Percentiles rank a stretch among this genome's conserved stretches.
phyloP scores from a whole-genome alignment of 2,113 vertebrate species.

The Stegastes partitus region DNA sequence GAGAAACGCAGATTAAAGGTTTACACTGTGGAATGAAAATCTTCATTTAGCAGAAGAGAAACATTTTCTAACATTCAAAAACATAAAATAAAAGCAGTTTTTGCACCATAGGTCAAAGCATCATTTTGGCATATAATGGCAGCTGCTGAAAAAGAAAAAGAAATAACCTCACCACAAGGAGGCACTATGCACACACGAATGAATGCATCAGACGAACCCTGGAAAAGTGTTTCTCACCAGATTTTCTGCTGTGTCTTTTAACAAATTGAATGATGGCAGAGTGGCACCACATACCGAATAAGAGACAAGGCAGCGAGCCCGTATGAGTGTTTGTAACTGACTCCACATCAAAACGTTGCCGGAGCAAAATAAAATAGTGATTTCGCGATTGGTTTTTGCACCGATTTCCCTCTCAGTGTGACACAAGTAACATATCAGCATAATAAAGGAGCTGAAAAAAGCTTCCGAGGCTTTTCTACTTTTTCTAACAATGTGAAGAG shows the following conservation, averaged over 20 bases:
- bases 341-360: neutral
- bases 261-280: neutral
- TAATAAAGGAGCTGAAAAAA: constrained; percentile 2
- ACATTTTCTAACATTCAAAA: neutral
- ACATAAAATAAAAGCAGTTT: no score
- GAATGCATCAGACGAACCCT: neutral
- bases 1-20: no score
- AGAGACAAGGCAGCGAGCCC: neutral
- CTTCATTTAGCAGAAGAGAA: no score
- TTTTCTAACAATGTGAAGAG: neutral
- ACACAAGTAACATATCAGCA: constrained; percentile 5
- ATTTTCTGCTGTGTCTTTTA: constrained; percentile 5
- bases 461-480: neutral
- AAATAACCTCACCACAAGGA: constrained; percentile 48
- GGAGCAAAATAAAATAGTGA: constrained; percentile 3
- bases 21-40: no score
- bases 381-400: constrained; percentile 10
- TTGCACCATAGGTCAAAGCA: no score
- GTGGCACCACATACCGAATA: neutral
- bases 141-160: neutral
- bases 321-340: neutral
- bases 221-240: neutral
- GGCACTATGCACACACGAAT: constrained; percentile 60
- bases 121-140: neutral
- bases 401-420: neutral